Evolutionary conservation across 2,888 invertebrate species (phyloP).

Genomic region (Erebia ligea): DNA sequence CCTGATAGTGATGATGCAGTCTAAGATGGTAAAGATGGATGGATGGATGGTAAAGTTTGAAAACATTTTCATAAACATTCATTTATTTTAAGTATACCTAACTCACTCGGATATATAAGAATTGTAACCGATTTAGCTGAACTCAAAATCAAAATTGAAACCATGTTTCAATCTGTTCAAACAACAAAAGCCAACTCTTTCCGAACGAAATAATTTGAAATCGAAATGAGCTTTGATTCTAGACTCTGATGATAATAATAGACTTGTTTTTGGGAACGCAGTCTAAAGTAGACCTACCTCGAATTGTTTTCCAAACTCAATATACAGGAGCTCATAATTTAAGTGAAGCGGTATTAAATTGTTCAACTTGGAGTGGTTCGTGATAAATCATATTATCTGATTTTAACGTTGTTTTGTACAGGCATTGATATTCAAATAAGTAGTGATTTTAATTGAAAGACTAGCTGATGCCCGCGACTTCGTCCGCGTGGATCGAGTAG

Average conservation of each 20-base stretch:
- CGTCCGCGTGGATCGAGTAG: no score
- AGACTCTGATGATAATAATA: conserved; percentile 36
- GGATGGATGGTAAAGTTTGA: no score
- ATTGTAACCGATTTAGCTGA: conserved; percentile 6
- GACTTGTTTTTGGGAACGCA: conserved; percentile 39
- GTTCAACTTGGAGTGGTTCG: conserved; percentile 26
- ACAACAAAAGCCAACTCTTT: conserved; percentile 11
- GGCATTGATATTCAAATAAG: not conserved
- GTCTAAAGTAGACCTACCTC: conserved; percentile 30
- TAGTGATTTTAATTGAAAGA: not conserved
- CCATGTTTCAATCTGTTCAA: conserved; percentile 14
- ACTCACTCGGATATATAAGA: conserved; percentile 3
- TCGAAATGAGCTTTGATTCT: conserved; percentile 28
- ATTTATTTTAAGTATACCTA: not conserved
- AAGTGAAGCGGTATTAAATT: conserved; percentile 25
- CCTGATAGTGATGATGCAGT: no score
- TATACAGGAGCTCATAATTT: conserved; percentile 33
- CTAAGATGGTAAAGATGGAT: no score
- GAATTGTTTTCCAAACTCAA: conserved; percentile 39
- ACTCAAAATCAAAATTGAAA: conserved; percentile 9
- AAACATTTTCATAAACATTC: not conserved
- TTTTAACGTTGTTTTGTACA: conserved; percentile 21
- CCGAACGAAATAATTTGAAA: conserved; percentile 17
- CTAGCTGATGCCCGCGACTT: no score
- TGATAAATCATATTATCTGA: conserved; percentile 25